phyloP scores from a whole-genome alignment of 2,888 invertebrate species.

The Tetranychus truncatus region DNA sequence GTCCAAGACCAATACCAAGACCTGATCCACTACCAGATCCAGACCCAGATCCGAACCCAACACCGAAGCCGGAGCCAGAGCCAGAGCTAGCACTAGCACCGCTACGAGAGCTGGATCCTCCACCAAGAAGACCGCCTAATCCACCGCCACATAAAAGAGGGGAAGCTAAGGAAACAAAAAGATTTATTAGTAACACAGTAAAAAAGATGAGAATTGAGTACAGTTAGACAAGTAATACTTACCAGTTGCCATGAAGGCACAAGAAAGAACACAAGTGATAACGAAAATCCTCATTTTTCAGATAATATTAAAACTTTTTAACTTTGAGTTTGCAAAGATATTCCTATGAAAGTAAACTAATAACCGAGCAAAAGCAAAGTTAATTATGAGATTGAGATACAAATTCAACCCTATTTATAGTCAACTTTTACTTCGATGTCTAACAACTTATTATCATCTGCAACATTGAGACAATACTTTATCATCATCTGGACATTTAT shows the following conservation, averaged over 20 bases:
- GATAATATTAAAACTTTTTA: too few species aligned
- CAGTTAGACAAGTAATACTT: neutral
- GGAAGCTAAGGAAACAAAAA: neutral
- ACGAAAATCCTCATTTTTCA: neutral
- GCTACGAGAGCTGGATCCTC: neutral
- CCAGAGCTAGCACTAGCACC: neutral
- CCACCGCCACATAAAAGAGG: neutral
- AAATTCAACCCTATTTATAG: too few species aligned
- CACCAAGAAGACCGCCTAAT: neutral
- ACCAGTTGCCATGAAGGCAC: neutral
- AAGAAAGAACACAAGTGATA: neutral
- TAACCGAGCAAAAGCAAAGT: too few species aligned
- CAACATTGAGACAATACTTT: too few species aligned
- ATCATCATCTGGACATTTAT: too few species aligned
- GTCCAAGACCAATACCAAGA: neutral
- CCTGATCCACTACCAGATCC: neutral
- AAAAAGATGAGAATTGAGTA: neutral
- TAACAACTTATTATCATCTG: too few species aligned
- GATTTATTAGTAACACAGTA: neutral
- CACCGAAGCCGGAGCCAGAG: neutral
- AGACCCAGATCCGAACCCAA: neutral
- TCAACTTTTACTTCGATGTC: too few species aligned
- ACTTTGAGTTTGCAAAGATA: too few species aligned
- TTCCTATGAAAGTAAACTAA: too few species aligned
- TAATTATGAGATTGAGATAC: too few species aligned